phyloP scores from a whole-genome alignment of 1,140 invertebrate genomes.

The Nasonia giraulti region DNA sequence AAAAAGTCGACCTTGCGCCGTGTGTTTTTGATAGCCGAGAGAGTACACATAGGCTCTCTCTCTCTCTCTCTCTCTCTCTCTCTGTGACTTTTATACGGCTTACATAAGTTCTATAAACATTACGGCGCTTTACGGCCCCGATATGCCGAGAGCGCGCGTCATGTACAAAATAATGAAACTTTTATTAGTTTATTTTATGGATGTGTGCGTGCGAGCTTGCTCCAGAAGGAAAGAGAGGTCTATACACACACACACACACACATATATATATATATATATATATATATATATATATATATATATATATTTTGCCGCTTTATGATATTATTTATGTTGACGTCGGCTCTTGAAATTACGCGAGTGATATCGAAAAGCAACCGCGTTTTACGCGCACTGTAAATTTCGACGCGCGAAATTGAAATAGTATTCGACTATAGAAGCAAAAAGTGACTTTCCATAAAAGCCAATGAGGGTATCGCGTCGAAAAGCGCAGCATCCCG shows the following conservation, averaged over 20 bases:
- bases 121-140: not conserved
- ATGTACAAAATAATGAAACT: constrained; percentile 3
- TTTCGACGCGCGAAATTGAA: not conserved
- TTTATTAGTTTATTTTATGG: not conserved
- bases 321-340: constrained; percentile 1
- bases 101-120: not conserved
- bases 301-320: not conserved
- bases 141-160: not conserved
- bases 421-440: not conserved
- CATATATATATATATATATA: no score
- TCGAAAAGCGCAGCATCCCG: not conserved
- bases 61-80: no score
- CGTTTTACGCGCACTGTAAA: not conserved
- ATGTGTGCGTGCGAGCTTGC: not conserved
- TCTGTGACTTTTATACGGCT: not conserved
- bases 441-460: no score
- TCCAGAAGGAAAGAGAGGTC: not conserved
- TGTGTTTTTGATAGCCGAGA: not conserved
- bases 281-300: not conserved
- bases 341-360: not conserved
- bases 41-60: not conserved
- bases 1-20: not conserved
- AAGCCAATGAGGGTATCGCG: not conserved
- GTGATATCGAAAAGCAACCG: not conserved
- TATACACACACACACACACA: not conserved